A percentile compares a stretch with the other conserved stretches of the same genome.
Conservation (phyloP, 35 echinoderm and acorn worm species). For the Diadema setosum region DNA sequence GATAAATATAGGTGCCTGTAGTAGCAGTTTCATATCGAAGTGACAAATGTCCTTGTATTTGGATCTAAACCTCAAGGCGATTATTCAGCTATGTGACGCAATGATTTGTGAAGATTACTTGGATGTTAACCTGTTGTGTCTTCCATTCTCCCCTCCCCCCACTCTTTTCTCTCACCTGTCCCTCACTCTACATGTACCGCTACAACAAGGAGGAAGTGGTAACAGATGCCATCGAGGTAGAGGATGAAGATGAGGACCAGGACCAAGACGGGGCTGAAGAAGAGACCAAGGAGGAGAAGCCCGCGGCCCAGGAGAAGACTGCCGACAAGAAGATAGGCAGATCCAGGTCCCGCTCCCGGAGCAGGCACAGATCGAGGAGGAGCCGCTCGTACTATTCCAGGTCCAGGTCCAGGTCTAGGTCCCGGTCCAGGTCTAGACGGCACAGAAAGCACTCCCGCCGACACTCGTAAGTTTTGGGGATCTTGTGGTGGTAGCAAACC, state of each 20-base stretch:
- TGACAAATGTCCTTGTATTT: no score
- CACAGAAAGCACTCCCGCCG: slow-evolving; percentile 10
- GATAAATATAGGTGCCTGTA: no score
- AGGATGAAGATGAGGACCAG: background rate
- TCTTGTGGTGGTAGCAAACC: background rate
- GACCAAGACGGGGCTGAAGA: background rate
- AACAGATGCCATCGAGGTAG: no score
- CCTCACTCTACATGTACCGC: no score
- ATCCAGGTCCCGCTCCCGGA: background rate
- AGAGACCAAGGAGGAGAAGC: background rate
- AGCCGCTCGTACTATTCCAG: background rate
- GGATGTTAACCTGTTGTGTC: no score
- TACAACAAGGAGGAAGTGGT: no score
- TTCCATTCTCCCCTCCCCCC: no score
- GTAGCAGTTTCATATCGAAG: no score
- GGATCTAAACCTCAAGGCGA: no score
- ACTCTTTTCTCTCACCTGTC: no score
- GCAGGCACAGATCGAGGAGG: background rate
- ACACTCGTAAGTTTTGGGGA: background rate
- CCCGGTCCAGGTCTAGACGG: slow-evolving; percentile 47
- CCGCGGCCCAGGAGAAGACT: background rate
- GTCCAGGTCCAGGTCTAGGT: slow-evolving; percentile 47
- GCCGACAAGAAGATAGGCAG: background rate
- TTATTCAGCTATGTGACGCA: no score
- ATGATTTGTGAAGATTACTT: no score